Percentiles rank a stretch among this genome's conserved stretches.
These are phyloP conservation scores for Macaca fascicularis DNA, from an alignment of 2,113 vertebrate species.

Conservation along the genomic window T2T-MFA8v1.1 NC_088379.1:8373501-8374000, in stretches of 20 bases:
- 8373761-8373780: neutral
- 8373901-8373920: neutral
- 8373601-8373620: neutral
- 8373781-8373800: neutral
- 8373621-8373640: neutral
- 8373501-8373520: neutral
- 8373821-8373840: neutral
- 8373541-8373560: neutral
- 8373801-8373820: accelerated
- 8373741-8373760: neutral
- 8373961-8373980: neutral
- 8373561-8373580: neutral
- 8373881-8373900: neutral
- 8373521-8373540: neutral
- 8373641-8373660: accelerated
- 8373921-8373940: neutral
- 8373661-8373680: accelerated
- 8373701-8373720: neutral
- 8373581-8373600: neutral
- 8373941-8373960: neutral
- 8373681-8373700: neutral
- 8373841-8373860: neutral
- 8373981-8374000: neutral
- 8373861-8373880: neutral
- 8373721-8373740: neutral